Evolutionary conservation across 2,888 invertebrate genomes (phyloP).

Genomic region (Epinotia ramella): DNA sequence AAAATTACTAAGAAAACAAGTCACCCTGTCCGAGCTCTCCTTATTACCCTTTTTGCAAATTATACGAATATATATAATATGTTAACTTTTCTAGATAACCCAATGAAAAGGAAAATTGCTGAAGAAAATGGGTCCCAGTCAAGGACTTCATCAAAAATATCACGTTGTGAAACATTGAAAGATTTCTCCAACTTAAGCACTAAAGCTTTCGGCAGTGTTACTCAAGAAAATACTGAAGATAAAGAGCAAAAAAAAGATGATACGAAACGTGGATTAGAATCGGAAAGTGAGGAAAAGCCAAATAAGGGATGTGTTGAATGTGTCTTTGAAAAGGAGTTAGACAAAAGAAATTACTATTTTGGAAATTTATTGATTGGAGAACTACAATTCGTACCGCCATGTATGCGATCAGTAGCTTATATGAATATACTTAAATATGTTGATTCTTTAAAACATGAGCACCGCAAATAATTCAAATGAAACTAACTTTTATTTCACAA

Average conservation of each 20-base stretch:
- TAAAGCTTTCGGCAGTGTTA: neutral
- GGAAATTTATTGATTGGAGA: constrained; percentile 21
- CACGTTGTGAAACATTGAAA: constrained; percentile 12
- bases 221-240: constrained; percentile 10
- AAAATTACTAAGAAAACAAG: too few species aligned
- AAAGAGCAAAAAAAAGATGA: neutral
- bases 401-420: constrained; percentile 22
- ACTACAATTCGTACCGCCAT: constrained; percentile 17
- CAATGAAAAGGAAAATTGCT: constrained; percentile 12
- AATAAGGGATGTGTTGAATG: constrained; percentile 10
- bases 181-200: neutral
- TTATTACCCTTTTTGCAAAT: too few species aligned
- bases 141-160: constrained; percentile 7
- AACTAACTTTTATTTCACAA: neutral
- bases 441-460: constrained; percentile 20
- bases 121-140: constrained; percentile 4
- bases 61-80: neutral
- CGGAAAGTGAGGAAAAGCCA: constrained; percentile 24
- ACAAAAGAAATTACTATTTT: constrained; percentile 22
- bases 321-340: constrained; percentile 19
- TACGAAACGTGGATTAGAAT: neutral
- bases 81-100: constrained; percentile 7
- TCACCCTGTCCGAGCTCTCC: too few species aligned
- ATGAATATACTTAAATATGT: constrained; percentile 20
- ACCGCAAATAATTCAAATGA: constrained; percentile 17